Percentiles rank a stretch among this genome's conserved stretches.
phyloP scores from a whole-genome alignment of 2,888 invertebrate species.

The Ctena decussata region DNA sequence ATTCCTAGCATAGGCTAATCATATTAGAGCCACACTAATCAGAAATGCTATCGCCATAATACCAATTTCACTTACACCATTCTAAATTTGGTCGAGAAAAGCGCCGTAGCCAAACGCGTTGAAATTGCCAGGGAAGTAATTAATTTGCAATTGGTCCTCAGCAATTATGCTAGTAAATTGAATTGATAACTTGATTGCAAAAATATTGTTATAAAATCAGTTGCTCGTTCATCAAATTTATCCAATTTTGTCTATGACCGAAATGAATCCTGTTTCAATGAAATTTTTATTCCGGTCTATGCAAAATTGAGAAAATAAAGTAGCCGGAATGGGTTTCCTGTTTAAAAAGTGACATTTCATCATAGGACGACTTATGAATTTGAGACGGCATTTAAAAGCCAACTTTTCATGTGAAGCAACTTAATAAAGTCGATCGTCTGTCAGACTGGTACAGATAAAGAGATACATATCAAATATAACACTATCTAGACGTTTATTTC shows the following conservation, averaged over 20 bases:
- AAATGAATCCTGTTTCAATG: constrained; percentile 41
- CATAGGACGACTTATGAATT: background rate
- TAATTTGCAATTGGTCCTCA: constrained; percentile 66
- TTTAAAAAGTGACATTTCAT: constrained; percentile 1
- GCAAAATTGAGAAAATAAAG: constrained; percentile 4
- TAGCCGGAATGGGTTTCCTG: background rate
- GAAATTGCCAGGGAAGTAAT: constrained; percentile 47
- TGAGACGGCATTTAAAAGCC: background rate
- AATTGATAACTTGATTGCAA: constrained; percentile 66
- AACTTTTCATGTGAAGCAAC: background rate
- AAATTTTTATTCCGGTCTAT: constrained; percentile 16
- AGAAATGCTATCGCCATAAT: constrained; percentile 5
- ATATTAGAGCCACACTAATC: constrained; percentile 4
- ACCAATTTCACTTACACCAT: background rate
- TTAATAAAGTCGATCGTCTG: constrained; percentile 3
- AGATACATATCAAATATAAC: constrained; percentile 66
- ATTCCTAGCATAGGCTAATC: background rate
- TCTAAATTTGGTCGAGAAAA: constrained; percentile 1
- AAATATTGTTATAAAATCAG: constrained; percentile 70
- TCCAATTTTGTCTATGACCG: constrained; percentile 62
- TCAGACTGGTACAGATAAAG: background rate
- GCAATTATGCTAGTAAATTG: constrained; percentile 65
- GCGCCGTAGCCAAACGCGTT: background rate
- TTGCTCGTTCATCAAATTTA: constrained; percentile 59
- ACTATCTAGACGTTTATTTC: constrained; percentile 56